Percentiles rank a stretch among this genome's conserved stretches.
Evolutionary conservation across 2,888 invertebrate genomes (phyloP).

Genomic region (Camptogramma bilineatum): DNA sequence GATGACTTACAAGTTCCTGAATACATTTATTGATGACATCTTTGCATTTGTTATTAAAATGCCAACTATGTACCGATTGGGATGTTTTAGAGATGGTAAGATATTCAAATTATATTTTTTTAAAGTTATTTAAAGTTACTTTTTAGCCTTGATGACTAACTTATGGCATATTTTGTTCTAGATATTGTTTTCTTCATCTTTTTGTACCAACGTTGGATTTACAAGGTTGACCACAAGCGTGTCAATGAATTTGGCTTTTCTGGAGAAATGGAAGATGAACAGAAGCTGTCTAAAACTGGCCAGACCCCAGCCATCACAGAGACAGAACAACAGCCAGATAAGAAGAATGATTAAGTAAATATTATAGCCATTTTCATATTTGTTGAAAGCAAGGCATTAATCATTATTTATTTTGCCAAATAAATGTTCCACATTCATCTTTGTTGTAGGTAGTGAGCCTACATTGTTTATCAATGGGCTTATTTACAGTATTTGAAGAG

Average conservation of each 20-base stretch:
- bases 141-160: background rate
- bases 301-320: conserved; percentile 67
- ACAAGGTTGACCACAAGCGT: conserved; percentile 97
- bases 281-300: conserved; percentile 66
- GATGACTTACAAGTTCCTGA: conserved; percentile 99
- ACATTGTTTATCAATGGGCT: conserved; percentile 23
- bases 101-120: conserved; percentile 35
- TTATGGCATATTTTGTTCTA: conserved; percentile 67
- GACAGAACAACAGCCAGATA: conserved; percentile 64
- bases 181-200: conserved; percentile 99
- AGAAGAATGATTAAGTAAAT: conserved; percentile 76
- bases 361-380: conserved; percentile 10
- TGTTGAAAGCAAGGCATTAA: conserved; percentile 5
- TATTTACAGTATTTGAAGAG: conserved; percentile 25
- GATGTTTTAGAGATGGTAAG: conserved; percentile 98
- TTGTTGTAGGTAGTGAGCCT: conserved; percentile 1
- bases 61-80: conserved; percentile 99
- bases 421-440: background rate
- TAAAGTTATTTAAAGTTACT: conserved; percentile 8
- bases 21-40: conserved; percentile 99
- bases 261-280: conserved; percentile 92
- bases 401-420: conserved; percentile 2
- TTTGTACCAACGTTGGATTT: conserved; percentile 99
- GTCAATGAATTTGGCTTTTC: conserved; percentile 99
- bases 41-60: conserved; percentile 99